Evolutionary conservation across 2,888 invertebrate species (phyloP).

Genomic region (Hetaerina titia): DNA sequence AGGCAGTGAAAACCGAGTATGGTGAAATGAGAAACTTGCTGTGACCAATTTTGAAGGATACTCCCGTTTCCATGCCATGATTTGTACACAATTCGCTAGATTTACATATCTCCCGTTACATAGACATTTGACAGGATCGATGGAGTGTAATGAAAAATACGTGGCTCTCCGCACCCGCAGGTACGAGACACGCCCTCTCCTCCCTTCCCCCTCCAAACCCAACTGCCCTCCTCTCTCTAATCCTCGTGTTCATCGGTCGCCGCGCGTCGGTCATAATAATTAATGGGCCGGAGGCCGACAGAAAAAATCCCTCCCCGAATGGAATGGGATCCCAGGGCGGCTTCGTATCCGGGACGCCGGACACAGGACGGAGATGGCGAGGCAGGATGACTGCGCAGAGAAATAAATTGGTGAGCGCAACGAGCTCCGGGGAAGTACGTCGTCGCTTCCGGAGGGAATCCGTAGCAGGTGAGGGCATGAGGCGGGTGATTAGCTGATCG

Average conservation of each 20-base stretch:
- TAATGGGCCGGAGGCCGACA: not conserved
- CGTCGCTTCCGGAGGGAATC: not conserved
- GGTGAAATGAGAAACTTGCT: too few species aligned
- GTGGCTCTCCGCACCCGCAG: too few species aligned
- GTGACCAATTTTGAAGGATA: too few species aligned
- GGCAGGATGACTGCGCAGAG: not conserved
- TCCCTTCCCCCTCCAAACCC: too few species aligned
- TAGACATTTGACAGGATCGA: too few species aligned
- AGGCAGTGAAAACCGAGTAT: too few species aligned
- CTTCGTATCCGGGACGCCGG: not conserved
- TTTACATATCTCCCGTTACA: too few species aligned
- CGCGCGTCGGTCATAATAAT: not conserved
- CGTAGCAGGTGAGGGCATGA: constrained; percentile 47
- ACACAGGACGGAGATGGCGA: not conserved
- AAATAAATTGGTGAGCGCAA: constrained; percentile 1
- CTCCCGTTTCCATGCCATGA: too few species aligned
- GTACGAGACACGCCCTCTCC: too few species aligned
- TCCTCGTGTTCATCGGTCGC: not conserved
- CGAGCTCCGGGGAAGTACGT: not conserved
- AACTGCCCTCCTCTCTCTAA: not conserved
- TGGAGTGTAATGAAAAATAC: too few species aligned
- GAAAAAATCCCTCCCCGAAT: constrained; percentile 26
- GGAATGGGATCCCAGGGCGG: not conserved
- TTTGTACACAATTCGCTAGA: too few species aligned
- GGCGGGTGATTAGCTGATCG: constrained; percentile 25